Evolutionary conservation across 2,888 invertebrate genomes (phyloP).

Genomic region (Rotaria socialis): DNA sequence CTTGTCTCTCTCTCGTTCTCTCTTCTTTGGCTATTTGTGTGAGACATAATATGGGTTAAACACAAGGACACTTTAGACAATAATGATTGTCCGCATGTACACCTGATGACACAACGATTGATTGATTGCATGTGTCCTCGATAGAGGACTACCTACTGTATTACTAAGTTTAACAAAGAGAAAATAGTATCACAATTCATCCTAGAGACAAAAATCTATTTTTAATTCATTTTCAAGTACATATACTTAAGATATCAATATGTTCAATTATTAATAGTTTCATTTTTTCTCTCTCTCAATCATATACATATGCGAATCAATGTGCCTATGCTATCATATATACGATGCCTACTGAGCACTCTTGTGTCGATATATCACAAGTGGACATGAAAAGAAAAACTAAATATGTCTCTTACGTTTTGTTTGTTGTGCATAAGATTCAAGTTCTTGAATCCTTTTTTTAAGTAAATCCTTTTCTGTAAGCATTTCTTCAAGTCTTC

Average conservation of each 20-base stretch:
- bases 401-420: neutral
- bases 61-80: conserved; percentile 11
- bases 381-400: too few relatives aligned
- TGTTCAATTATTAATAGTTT: conserved; percentile 13
- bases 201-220: neutral
- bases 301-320: neutral
- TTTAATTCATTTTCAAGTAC: conserved; percentile 7
- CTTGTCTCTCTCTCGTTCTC: neutral
- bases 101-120: neutral
- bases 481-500: neutral
- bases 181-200: neutral
- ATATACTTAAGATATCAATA: neutral
- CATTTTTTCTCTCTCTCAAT: neutral
- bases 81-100: neutral
- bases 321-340: neutral
- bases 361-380: neutral
- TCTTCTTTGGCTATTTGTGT: neutral
- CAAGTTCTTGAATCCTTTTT: conserved; percentile 4
- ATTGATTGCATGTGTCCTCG: neutral
- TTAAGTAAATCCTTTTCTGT: neutral
- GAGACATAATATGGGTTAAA: neutral
- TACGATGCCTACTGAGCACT: neutral
- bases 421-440: neutral
- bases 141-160: neutral
- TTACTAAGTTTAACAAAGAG: neutral